Base-by-base conservation (phyloP, 2,797 vertebrate genomes). In the Phalloptychus januarius region DNA sequence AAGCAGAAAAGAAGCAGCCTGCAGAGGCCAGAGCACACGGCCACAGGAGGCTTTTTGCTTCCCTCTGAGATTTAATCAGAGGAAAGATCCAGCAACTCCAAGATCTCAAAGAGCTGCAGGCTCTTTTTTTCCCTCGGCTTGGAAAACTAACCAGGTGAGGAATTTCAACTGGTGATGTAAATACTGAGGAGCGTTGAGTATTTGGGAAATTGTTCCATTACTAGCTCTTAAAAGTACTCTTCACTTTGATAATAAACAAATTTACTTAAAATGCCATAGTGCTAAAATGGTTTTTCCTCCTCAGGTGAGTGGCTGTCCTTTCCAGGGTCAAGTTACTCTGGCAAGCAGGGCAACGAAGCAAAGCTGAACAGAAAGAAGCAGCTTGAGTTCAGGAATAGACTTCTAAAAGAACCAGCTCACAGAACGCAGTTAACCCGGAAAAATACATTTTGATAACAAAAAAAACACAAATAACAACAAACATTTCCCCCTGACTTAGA, bases 381-480 rank as follows among this genome's bases (percentile, higher is more conserved):
- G 84, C 86, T 83, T 79, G 18, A 80, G 77, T 77, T 80, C 83
- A 86, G 85, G 75, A 88, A 85, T 75, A 79, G 76, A 89, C 85
- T 90, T 86, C 74, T 89, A 78, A 91, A 88, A 56, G n/a, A 56
- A 56, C 12, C 83, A 85, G 71, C 76, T 89, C 86, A 79, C 84
- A 84, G 79, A 89, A 56, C 83, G 79, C 83, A 93, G 91, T 92
- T 83, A 90, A 90, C 89, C 92, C 88, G 90, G 85, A 81, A 87
- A 25, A 87, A 25, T 67, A 93, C 93, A 95, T 93, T 93, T 88
- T 56, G 54, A 28, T 56, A 7, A 4, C 12, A 95, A 94, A 93
- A 82, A 69, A 75, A 80, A 88, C 82, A 90, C n/a, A 87, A 80
- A 90, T 88, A 90, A 79, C 70, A 84, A 46, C 46, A 48, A 48